Base-by-base conservation (phyloP, 2,113 vertebrate species). In the Riparia riparia region DNA sequence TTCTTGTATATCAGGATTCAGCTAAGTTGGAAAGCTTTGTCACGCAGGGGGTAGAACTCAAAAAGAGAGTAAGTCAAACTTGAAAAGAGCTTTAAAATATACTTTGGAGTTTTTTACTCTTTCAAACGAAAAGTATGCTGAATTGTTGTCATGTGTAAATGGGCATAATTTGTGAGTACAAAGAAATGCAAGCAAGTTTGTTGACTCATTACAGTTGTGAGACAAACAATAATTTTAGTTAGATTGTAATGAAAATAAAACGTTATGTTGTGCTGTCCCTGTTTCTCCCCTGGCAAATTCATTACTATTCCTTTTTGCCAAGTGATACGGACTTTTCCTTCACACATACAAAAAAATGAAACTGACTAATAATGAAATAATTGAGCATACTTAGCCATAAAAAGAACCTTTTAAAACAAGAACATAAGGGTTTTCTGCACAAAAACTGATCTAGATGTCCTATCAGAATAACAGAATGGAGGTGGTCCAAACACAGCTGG, bases 251-350 rank as follows among this genome's bases (percentile, higher is more conserved):
- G 6, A 79, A 88, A 95, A 90, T 63, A 39, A 58, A 88, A 44
- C 32, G 7, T 31, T 6, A 0, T 34, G 17, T 37, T 45, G 29
- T 50, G 16, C 39, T 70, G 6, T 19, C 7, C 14, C 0, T 1
- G 0, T 4, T 37, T 37, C 14, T 15, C 5, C 5, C n/a, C 8
- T 1, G 0, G 14, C 7, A 69, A 65, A 86, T 65, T 94, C 21
- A 49, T 60, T 41, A 44, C 65, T 31, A 32, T 83, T 64, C 11
- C 15, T 51, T 89, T 89, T 60, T 63, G 24, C 13, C 14, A 49
- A 53, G 6, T 7, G 1, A 17, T 60, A 65, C 0, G 1, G 12
- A 61, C 45, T 73, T 90, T 68, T 44, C 29, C 13, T 80, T 89
- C 34, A 45, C 32, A 56, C 1, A 1, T n/a, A 14, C 0, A 7